phyloP scores from a whole-genome alignment of 2,888 invertebrate genomes.

The Agrochola circellaris region DNA sequence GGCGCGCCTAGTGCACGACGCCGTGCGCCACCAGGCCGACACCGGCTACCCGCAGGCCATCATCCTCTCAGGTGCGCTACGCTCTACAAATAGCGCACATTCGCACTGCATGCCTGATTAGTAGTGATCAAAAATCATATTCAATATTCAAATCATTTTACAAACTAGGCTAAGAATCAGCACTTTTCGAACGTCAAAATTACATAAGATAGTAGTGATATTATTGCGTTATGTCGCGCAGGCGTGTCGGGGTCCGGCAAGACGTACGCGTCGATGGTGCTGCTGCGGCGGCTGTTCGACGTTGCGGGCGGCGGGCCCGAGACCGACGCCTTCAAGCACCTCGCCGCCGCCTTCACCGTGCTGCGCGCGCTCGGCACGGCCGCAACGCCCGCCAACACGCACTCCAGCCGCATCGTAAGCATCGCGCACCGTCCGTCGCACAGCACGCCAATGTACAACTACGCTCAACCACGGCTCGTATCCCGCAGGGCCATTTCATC shows the following conservation, averaged over 20 bases:
- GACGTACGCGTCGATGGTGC: slow-evolving; percentile 97
- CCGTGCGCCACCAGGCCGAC: slow-evolving; percentile 97
- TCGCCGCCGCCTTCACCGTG: slow-evolving; percentile 98
- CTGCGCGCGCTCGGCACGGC: slow-evolving; percentile 97
- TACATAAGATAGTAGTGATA: background rate
- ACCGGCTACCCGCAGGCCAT: slow-evolving; percentile 99
- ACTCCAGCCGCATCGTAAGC: slow-evolving; percentile 97
- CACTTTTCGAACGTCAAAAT: too few species aligned
- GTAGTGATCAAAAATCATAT: background rate
- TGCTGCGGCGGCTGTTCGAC: slow-evolving; percentile 97
- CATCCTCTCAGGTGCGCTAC: slow-evolving; percentile 94
- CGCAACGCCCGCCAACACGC: slow-evolving; percentile 96
- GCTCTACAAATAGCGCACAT: background rate
- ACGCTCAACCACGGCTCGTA: background rate
- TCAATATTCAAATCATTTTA: too few species aligned
- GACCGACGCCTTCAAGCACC: slow-evolving; percentile 98
- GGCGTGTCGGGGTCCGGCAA: slow-evolving; percentile 98
- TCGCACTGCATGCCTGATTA: background rate
- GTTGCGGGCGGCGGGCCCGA: slow-evolving; percentile 98
- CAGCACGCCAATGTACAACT: background rate
- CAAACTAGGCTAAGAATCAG: too few species aligned
- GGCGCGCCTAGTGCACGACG: slow-evolving; percentile 97
- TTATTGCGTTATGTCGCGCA: slow-evolving; percentile 69
- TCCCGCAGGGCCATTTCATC: slow-evolving; percentile 96
- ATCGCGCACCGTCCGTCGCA: background rate